These are phyloP conservation scores for Trissolcus japonicus DNA, from an alignment of 2,888 invertebrate genomes.

Conservation along the genomic window DNA sequence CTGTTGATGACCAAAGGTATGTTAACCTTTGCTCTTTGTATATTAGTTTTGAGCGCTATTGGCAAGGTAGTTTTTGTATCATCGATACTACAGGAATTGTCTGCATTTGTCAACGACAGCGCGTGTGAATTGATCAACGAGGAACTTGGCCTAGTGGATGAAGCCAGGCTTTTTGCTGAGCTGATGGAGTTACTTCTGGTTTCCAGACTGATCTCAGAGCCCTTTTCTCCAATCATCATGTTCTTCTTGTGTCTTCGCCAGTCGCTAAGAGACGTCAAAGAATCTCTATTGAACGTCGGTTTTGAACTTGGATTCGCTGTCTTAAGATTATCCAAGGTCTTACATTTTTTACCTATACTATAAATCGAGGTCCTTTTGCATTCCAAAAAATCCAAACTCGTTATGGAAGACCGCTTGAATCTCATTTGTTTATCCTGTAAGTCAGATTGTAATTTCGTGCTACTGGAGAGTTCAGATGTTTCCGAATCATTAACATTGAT, in stretches of 20 bases:
- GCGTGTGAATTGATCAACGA: slow-evolving; percentile 67
- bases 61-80: slow-evolving; percentile 59
- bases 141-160: slow-evolving; percentile 69
- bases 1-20: slow-evolving; percentile 73
- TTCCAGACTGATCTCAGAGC: slow-evolving; percentile 65
- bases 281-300: slow-evolving; percentile 65
- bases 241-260: slow-evolving; percentile 62
- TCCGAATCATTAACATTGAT: slow-evolving; percentile 13
- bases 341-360: slow-evolving; percentile 67
- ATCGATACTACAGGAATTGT: slow-evolving; percentile 47
- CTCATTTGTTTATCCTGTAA: slow-evolving; percentile 21
- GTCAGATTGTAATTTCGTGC: slow-evolving; percentile 10
- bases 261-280: slow-evolving; percentile 67
- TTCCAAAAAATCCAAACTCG: slow-evolving; percentile 67
- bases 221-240: slow-evolving; percentile 56
- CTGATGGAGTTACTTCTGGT: slow-evolving; percentile 65
- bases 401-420: slow-evolving; percentile 66
- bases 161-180: slow-evolving; percentile 63
- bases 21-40: slow-evolving; percentile 70
- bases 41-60: slow-evolving; percentile 65
- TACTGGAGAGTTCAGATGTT: slow-evolving; percentile 17
- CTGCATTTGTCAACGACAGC: slow-evolving; percentile 48
- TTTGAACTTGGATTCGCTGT: slow-evolving; percentile 58
- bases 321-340: slow-evolving; percentile 65
- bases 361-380: slow-evolving; percentile 64